These are phyloP conservation scores for Phthorimaea operculella DNA, from an alignment of 1,140 invertebrate genomes.

Conservation along the genomic window DNA sequence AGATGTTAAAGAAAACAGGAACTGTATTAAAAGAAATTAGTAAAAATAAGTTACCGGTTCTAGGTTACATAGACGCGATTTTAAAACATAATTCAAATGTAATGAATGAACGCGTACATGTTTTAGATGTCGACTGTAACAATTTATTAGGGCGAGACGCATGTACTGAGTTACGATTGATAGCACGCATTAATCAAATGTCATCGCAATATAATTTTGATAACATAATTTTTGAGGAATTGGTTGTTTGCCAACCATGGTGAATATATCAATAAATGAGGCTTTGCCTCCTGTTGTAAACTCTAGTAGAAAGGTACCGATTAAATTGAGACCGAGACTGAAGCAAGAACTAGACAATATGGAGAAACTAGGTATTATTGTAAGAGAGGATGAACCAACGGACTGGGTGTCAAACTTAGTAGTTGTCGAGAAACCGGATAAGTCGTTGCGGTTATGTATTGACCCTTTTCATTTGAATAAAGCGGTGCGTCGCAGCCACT, in stretches of 20 bases:
- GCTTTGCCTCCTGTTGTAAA: slow-evolving; percentile 6
- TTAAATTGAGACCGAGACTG: slow-evolving; percentile 11
- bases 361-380: slow-evolving; percentile 14
- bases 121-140: not conserved
- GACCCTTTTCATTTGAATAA: slow-evolving; percentile 12
- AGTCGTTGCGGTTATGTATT: slow-evolving; percentile 9
- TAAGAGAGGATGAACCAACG: slow-evolving; percentile 9
- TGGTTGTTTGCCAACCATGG: slow-evolving; percentile 13
- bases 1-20: not conserved
- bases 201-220: not conserved
- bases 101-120: not conserved
- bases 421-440: slow-evolving; percentile 6
- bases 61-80: not conserved
- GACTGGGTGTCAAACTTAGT: slow-evolving; percentile 14
- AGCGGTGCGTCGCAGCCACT: slow-evolving; percentile 7
- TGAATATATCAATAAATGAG: slow-evolving; percentile 13
- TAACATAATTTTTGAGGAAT: slow-evolving; percentile 15
- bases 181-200: not conserved
- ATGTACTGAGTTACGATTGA: slow-evolving; percentile 1
- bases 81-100: no score
- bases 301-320: slow-evolving; percentile 14
- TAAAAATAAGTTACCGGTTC: not conserved
- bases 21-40: slow-evolving; percentile 4
- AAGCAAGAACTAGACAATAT: slow-evolving; percentile 16
- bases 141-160: slow-evolving; percentile 6